These are phyloP conservation scores for Thinocorus orbignyianus DNA, from an alignment of 2,113 vertebrate species.

Conservation along the genomic window DNA sequence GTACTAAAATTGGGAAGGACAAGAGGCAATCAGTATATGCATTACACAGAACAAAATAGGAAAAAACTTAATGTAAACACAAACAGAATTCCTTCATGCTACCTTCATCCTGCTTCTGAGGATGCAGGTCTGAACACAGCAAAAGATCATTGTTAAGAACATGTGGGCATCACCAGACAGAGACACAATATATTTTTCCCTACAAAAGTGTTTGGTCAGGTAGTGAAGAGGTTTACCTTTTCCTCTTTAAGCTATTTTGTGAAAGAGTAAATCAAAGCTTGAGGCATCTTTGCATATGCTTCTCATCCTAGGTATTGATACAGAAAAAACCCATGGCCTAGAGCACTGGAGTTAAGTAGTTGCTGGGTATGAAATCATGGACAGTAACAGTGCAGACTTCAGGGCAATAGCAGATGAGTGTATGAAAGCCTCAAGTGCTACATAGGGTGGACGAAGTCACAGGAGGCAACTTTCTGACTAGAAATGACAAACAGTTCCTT, in stretches of 20 bases:
- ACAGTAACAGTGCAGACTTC: background rate
- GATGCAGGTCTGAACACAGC: background rate
- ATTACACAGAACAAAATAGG: background rate
- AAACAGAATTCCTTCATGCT: background rate
- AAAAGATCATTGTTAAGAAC: background rate
- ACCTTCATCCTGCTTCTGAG: background rate
- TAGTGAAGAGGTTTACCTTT: background rate
- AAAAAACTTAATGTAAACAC: background rate
- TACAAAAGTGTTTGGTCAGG: background rate
- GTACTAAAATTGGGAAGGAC: background rate
- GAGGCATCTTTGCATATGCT: background rate
- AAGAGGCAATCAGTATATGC: background rate
- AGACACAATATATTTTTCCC: background rate
- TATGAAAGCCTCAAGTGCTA: background rate
- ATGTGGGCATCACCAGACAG: background rate
- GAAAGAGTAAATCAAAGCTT: background rate
- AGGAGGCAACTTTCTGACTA: background rate
- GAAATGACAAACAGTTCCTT: background rate
- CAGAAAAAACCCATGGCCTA: background rate
- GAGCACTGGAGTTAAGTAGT: background rate
- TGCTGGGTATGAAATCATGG: background rate
- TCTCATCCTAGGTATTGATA: background rate
- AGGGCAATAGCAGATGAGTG: background rate
- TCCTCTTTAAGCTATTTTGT: background rate
- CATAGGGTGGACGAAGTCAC: background rate